These are phyloP conservation scores for Perca fluviatilis DNA, from an alignment of 2,113 vertebrate genomes.

Conservation along the genomic window DNA sequence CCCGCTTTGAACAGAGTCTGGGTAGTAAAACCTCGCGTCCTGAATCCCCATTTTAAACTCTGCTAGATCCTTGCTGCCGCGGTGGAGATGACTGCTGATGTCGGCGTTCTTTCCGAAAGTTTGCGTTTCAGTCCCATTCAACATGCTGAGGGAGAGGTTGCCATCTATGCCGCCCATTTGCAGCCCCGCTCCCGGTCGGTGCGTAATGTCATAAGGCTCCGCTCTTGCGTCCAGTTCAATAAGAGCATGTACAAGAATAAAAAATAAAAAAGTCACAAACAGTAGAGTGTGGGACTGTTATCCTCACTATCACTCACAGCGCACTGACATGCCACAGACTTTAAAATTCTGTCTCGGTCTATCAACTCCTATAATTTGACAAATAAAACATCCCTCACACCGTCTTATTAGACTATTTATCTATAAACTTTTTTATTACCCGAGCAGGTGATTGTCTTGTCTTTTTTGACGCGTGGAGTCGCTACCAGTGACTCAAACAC, in stretches of 20 bases:
- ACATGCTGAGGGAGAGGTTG: slow-evolving; percentile 89
- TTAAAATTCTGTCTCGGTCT: slow-evolving; percentile 1
- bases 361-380: background rate
- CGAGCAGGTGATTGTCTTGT: slow-evolving; percentile 36
- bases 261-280: slow-evolving; percentile 1
- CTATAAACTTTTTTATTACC: slow-evolving; percentile 25
- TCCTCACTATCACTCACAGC: slow-evolving; percentile 27
- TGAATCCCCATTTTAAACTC: slow-evolving; percentile 87
- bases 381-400: slow-evolving; percentile 19
- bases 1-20: slow-evolving; percentile 75
- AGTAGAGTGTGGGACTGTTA: background rate
- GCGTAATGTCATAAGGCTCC: slow-evolving; percentile 80
- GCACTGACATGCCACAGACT: slow-evolving; percentile 38
- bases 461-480: slow-evolving; percentile 65
- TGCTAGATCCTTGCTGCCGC: slow-evolving; percentile 81
- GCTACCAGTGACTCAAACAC: slow-evolving; percentile 67
- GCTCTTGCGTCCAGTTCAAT: slow-evolving; percentile 47
- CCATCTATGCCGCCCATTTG: slow-evolving; percentile 91
- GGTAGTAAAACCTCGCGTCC: slow-evolving; percentile 84
- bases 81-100: slow-evolving; percentile 78
- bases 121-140: slow-evolving; percentile 88
- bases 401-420: slow-evolving; percentile 1
- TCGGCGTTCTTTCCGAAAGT: slow-evolving; percentile 86
- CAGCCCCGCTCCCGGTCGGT: slow-evolving; percentile 75
- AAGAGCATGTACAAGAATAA: background rate